These are phyloP conservation scores for Mellivora capensis DNA, from an alignment of 2,113 vertebrate genomes.

Conservation along the genomic window DNA sequence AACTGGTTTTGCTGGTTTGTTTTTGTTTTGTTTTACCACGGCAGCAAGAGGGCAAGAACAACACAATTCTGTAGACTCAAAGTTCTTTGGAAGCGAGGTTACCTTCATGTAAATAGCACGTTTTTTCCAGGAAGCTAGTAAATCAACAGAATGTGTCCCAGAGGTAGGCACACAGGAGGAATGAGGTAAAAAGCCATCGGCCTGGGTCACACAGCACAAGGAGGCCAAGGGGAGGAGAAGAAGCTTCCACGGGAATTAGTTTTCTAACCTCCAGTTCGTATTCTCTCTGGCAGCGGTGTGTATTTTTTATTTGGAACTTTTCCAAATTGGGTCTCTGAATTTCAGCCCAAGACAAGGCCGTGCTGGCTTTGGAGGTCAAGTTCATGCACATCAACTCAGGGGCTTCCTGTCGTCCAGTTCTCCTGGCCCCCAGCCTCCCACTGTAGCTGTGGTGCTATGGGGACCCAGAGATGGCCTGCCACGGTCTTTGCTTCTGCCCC, in stretches of 20 bases:
- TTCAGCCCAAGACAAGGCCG: background rate
- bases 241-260: background rate
- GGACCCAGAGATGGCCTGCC: rapidly evolving
- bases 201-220: background rate
- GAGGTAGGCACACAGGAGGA: background rate
- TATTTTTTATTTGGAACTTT: constrained; percentile 12
- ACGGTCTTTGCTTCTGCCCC: background rate
- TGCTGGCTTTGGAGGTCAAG: background rate
- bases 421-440: background rate
- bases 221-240: background rate
- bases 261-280: background rate
- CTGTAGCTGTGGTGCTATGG: background rate
- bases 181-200: background rate
- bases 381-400: background rate
- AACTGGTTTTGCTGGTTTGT: background rate
- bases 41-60: background rate
- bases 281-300: background rate
- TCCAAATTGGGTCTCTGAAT: background rate
- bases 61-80: background rate
- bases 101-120: background rate
- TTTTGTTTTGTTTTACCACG: background rate
- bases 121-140: background rate
- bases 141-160: background rate
- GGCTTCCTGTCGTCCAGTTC: background rate
- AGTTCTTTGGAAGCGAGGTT: background rate